These are phyloP conservation scores for Augochlorella aurata DNA, from an alignment of 2,888 invertebrate species.

Conservation along the genomic window DNA sequence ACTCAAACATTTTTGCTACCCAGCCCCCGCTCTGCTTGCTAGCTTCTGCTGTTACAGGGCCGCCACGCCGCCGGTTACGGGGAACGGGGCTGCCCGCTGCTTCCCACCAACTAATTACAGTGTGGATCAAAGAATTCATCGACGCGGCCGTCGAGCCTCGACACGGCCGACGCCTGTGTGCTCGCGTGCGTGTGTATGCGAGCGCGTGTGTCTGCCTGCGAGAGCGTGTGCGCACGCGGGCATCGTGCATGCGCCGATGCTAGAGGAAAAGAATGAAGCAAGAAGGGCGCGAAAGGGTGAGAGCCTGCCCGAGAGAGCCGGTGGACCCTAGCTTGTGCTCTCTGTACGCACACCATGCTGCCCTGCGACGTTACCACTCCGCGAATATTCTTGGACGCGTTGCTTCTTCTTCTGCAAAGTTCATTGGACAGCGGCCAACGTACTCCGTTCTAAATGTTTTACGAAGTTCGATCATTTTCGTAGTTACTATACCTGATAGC, in stretches of 20 bases:
- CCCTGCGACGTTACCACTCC: conserved; percentile 13
- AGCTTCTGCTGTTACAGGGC: conserved; percentile 46
- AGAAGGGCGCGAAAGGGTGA: conserved; percentile 62
- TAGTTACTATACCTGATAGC: too few relatives aligned
- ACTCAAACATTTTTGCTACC: conserved; percentile 79
- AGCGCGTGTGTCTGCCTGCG: neutral
- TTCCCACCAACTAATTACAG: conserved; percentile 80
- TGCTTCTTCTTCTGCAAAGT: neutral
- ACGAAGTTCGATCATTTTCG: neutral
- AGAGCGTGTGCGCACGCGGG: conserved; percentile 15
- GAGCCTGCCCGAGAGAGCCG: conserved; percentile 39
- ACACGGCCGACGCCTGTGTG: conserved; percentile 17
- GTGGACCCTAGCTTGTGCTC: conserved; percentile 35
- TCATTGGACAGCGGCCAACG: neutral
- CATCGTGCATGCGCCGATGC: conserved; percentile 39
- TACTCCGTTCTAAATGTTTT: too few relatives aligned
- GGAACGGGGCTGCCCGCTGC: conserved; percentile 53
- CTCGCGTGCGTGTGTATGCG: conserved; percentile 10
- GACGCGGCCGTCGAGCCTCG: conserved; percentile 67
- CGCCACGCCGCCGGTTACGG: conserved; percentile 39
- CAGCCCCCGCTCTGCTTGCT: conserved; percentile 44
- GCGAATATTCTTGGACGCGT: conserved; percentile 33
- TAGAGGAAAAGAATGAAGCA: conserved; percentile 54
- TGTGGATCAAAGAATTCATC: conserved; percentile 81
- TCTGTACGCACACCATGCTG: neutral